Evolutionary conservation across 2,888 invertebrate species (phyloP).

Genomic region (Apocheima hispidaria): DNA sequence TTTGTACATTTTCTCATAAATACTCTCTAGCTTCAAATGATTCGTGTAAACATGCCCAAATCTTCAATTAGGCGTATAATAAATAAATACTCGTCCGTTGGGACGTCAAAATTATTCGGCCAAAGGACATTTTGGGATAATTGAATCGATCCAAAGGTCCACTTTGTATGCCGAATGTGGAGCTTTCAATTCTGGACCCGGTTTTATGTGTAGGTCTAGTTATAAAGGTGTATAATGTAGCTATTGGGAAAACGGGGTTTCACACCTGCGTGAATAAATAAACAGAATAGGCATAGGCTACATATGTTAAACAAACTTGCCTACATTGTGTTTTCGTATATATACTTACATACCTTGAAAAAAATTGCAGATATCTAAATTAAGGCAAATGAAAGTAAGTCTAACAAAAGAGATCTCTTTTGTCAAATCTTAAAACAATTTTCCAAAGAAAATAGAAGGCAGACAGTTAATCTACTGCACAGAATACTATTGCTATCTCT

Average conservation of each 20-base stretch:
- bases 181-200: conserved; percentile 38
- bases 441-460: neutral
- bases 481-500: no score
- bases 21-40: conserved; percentile 24
- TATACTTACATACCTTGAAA: neutral
- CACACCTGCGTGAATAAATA: conserved; percentile 10
- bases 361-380: no score
- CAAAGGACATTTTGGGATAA: conserved; percentile 40
- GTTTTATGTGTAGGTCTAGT: conserved; percentile 19
- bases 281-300: neutral
- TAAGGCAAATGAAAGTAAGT: neutral
- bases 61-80: conserved; percentile 40
- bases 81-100: conserved; percentile 30
- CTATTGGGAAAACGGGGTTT: conserved; percentile 6
- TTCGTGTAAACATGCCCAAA: conserved; percentile 40
- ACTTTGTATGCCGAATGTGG: conserved; percentile 43
- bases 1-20: neutral
- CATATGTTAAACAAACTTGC: neutral
- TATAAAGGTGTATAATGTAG: conserved; percentile 19
- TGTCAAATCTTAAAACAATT: neutral
- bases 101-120: conserved; percentile 37
- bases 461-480: no score
- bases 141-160: conserved; percentile 40
- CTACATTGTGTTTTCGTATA: neutral
- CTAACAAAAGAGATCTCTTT: neutral